Evolutionary conservation across 2,797 vertebrate genomes (phyloP).

Genomic region (Hydrocynus forskahlii): DNA sequence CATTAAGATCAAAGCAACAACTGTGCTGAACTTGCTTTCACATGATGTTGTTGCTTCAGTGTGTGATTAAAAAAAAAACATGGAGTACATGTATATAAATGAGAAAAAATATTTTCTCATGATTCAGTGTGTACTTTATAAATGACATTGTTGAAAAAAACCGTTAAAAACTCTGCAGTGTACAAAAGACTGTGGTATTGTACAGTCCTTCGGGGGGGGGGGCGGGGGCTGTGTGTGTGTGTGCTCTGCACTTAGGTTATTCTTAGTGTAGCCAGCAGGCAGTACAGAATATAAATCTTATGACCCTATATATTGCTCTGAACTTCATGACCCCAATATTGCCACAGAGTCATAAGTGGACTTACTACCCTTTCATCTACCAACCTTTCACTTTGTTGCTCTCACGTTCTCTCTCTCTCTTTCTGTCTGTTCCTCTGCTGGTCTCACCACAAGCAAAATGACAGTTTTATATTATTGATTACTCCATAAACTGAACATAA

Average conservation of each 20-base stretch:
- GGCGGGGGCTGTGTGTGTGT: background rate
- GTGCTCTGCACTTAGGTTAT: background rate
- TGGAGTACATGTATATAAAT: background rate
- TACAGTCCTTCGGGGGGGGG: background rate
- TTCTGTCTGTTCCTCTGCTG: no score
- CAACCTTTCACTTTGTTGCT: background rate
- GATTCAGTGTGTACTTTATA: background rate
- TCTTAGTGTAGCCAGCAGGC: background rate
- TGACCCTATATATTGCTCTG: background rate
- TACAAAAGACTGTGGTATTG: background rate
- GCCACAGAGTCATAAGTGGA: background rate
- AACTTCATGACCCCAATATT: background rate
- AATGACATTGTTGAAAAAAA: background rate
- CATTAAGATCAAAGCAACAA: background rate
- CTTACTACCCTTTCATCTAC: background rate
- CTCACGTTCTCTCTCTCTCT: no score
- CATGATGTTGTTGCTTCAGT: background rate
- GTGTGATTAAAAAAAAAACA: background rate
- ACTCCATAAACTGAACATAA: no score
- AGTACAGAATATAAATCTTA: background rate
- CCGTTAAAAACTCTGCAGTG: background rate
- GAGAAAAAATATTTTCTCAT: background rate
- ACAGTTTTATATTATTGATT: no score
- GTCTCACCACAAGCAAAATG: no score
- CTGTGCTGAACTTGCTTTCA: conserved; percentile 1